phyloP scores from a whole-genome alignment of 2,888 invertebrate species.

The Drosophila paramelanica region DNA sequence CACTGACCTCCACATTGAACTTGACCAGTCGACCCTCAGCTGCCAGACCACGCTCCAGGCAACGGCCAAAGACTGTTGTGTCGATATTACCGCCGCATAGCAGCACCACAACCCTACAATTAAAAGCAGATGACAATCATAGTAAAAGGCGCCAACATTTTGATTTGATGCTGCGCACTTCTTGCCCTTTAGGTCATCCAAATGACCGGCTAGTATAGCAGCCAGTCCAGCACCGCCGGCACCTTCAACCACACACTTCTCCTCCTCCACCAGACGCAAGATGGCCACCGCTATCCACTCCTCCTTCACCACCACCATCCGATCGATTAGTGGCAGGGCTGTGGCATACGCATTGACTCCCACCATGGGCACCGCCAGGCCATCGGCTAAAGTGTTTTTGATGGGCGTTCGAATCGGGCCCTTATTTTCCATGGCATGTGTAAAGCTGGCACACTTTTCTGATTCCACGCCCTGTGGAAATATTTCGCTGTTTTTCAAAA shows the following conservation, averaged over 20 bases:
- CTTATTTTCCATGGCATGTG: constrained; percentile 89
- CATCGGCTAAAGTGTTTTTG: constrained; percentile 93
- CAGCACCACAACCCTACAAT: constrained; percentile 91
- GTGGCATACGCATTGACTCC: constrained; percentile 94
- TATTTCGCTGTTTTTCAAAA: background rate
- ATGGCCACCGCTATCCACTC: constrained; percentile 94
- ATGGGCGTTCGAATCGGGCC: constrained; percentile 89
- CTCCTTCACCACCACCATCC: constrained; percentile 92
- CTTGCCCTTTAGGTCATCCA: constrained; percentile 92
- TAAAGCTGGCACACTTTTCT: constrained; percentile 95
- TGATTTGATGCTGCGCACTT: constrained; percentile 86
- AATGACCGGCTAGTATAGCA: constrained; percentile 92
- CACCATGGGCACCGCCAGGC: constrained; percentile 94
- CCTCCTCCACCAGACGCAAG: constrained; percentile 91
- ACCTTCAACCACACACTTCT: constrained; percentile 96
- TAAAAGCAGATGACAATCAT: background rate
- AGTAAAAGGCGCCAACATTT: background rate
- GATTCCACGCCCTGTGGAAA: constrained; percentile 93
- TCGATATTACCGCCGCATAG: constrained; percentile 96
- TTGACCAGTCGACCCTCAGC: constrained; percentile 92
- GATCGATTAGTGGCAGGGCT: constrained; percentile 90
- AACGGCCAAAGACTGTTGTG: constrained; percentile 94
- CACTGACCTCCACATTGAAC: constrained; percentile 92
- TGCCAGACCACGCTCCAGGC: constrained; percentile 94
- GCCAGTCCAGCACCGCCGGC: constrained; percentile 95